Evolutionary conservation across 2,113 vertebrate species (phyloP), one percentile per base, ranked within the genome.

Genomic region (Centropus unirufus): DNA sequence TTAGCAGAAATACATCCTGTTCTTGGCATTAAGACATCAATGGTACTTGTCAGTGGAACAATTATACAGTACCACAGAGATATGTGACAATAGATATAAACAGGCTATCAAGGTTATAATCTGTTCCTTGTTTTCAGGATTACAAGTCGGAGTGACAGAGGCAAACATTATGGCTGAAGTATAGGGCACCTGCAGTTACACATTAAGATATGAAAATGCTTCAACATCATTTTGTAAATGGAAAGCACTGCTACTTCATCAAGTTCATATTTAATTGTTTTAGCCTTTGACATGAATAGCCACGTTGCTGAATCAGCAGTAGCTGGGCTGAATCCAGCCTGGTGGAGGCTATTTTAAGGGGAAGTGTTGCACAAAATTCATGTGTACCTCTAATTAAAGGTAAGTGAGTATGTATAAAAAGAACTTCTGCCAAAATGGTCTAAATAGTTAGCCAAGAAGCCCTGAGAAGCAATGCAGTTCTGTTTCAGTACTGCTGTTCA

Each of bases 261-360:
- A 92, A 89, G 88, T 95, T 95, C 59, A 22, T 64, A 90, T 84
- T 81, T 97, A 95, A 97, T 96, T 95, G 84, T 81, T 95, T 96
- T 95, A 94, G 91, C 83, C 70, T 89, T 94, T 93, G 84, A 87
- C 36, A 22, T 27, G 54, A 46, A 46, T 32, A 54, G 9, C 52
- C 0, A 0, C 14, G n/a, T 62, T 92, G 92, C 89, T 96, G 93
- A 92, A 89, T 96, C 76, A 87, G 73, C 58, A 13, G 69, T 54
- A 83, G 49, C 18, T 66, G 39, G 23, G 17, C 30, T 80, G 58
- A 22, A 72, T 91, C 34, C n/a, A 52, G 80, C 51, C 80, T 52
- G 69, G 30, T 59, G 68, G 74, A 51, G 44, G 8, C 22, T 74
- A 7, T 83, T 85, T 73, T 30, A 66, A 66, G 67, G 72, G n/a